Conservation (phyloP, 2,888 invertebrate species). For the Dasypogon diadema region DNA sequence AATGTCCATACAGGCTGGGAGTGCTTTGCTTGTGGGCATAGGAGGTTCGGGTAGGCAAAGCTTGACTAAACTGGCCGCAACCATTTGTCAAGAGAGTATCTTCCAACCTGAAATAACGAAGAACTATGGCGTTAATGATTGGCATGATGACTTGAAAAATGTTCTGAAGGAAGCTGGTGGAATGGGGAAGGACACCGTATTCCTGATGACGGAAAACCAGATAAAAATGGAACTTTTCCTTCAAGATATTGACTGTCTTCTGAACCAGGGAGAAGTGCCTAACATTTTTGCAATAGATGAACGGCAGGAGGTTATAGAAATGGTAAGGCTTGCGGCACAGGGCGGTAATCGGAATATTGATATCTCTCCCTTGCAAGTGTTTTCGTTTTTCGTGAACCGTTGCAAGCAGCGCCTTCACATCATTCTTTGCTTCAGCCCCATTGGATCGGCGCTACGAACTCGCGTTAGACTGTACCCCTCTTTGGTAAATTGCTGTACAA, state of each 20-base stretch:
- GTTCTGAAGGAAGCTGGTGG: conserved; percentile 85
- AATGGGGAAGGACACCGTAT: conserved; percentile 81
- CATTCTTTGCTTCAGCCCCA: conserved; percentile 81
- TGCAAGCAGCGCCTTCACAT: conserved; percentile 86
- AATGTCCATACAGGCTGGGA: conserved; percentile 86
- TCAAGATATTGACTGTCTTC: conserved; percentile 88
- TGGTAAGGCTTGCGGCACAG: conserved; percentile 79
- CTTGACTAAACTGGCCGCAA: conserved; percentile 81
- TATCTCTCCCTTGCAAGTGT: conserved; percentile 82
- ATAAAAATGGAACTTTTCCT: conserved; percentile 89
- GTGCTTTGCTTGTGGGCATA: conserved; percentile 84
- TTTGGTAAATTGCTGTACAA: conserved; percentile 91
- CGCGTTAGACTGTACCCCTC: conserved; percentile 89
- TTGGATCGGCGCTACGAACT: conserved; percentile 84
- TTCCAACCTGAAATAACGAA: conserved; percentile 89
- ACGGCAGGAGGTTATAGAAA: conserved; percentile 80
- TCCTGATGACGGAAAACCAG: conserved; percentile 87
- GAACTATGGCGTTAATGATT: conserved; percentile 81
- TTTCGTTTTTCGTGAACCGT: conserved; percentile 83
- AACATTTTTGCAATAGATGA: conserved; percentile 89
- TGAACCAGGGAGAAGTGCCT: conserved; percentile 91
- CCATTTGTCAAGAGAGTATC: conserved; percentile 79
- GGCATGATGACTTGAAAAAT: conserved; percentile 87
- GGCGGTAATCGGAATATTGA: conserved; percentile 88
- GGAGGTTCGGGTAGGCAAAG: conserved; percentile 92